Evolutionary conservation across 2,113 vertebrate genomes (phyloP).

Genomic region (Capreolus pygargus): DNA sequence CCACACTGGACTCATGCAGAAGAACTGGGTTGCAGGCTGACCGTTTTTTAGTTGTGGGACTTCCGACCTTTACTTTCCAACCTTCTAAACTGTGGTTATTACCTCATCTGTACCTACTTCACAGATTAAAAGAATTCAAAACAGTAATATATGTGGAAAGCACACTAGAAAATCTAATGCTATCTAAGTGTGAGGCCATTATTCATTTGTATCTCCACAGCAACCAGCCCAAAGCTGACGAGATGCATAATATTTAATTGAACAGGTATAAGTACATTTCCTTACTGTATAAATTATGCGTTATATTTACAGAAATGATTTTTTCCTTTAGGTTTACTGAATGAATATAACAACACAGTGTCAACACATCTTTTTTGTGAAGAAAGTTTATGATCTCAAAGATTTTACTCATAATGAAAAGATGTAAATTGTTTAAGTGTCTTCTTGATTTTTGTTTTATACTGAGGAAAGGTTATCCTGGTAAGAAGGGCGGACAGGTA

Average conservation of each 20-base stretch:
- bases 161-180: conserved; percentile 2
- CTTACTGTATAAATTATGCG: background rate
- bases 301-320: background rate
- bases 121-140: background rate
- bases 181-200: background rate
- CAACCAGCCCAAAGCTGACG: background rate
- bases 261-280: background rate
- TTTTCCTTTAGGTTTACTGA: background rate
- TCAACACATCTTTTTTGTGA: background rate
- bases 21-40: background rate
- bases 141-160: background rate
- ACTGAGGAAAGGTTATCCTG: conserved; percentile 1
- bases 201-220: background rate
- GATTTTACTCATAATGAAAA: background rate
- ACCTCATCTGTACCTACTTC: conserved; percentile 24
- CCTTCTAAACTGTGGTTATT: background rate
- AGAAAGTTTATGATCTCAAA: conserved; percentile 13
- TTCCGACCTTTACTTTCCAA: background rate
- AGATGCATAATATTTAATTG: background rate
- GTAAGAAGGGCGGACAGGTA: background rate
- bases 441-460: conserved; percentile 37
- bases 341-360: background rate
- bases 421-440: background rate
- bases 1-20: background rate
- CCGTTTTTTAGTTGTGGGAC: background rate